Evolutionary conservation across 2,113 vertebrate species (phyloP).

Genomic region (Gymnarchus niloticus): DNA sequence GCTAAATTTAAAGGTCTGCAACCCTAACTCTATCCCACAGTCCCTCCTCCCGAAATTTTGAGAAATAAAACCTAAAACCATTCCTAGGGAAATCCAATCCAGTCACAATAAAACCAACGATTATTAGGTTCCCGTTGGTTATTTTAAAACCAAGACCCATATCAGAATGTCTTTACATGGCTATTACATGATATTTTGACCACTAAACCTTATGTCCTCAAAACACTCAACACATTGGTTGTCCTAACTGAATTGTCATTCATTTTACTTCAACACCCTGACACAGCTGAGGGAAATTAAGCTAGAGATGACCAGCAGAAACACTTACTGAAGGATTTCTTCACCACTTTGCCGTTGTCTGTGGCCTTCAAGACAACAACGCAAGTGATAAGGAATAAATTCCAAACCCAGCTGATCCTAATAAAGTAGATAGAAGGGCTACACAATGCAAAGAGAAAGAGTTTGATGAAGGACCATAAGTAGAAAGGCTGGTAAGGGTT

Average conservation of each 20-base stretch:
- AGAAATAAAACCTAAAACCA: neutral
- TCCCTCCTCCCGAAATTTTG: neutral
- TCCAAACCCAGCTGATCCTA: neutral
- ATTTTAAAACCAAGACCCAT: constrained; percentile 12
- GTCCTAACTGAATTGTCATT: neutral
- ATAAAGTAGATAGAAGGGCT: neutral
- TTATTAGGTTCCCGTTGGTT: neutral
- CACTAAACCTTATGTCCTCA: neutral
- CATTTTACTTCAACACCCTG: neutral
- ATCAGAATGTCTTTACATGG: constrained; percentile 3
- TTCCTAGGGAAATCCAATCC: neutral
- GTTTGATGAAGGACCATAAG: neutral
- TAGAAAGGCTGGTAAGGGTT: neutral
- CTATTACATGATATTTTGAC: neutral
- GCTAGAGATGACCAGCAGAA: neutral
- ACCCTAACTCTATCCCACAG: neutral
- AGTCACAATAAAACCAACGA: neutral
- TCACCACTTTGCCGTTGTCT: neutral
- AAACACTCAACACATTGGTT: neutral
- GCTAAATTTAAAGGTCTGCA: constrained; percentile 29
- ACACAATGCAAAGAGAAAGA: neutral
- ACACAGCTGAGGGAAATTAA: neutral
- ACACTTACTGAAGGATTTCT: neutral
- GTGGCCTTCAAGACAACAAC: neutral
- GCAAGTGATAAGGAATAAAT: neutral